Evolutionary conservation across 2,888 invertebrate species (phyloP).

Genomic region (Magallana nippona): DNA sequence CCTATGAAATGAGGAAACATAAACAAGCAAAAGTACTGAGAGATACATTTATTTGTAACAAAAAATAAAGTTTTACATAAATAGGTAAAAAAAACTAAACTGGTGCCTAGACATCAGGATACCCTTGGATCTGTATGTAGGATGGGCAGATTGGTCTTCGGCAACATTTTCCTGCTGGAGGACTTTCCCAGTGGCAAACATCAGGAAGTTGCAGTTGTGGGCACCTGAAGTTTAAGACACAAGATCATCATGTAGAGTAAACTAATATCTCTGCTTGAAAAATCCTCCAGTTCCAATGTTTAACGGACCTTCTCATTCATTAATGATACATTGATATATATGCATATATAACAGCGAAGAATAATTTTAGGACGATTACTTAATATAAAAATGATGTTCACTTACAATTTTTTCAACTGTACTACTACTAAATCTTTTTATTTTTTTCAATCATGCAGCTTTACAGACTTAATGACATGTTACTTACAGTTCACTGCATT

Average conservation of each 20-base stretch:
- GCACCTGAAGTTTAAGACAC: constrained; percentile 42
- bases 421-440: background rate
- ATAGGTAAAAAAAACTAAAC: background rate
- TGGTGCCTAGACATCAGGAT: constrained; percentile 40
- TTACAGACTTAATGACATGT: too few relatives aligned
- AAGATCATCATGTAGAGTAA: background rate
- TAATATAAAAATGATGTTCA: background rate
- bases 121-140: constrained; percentile 44
- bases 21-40: background rate
- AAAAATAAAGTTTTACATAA: constrained; percentile 7
- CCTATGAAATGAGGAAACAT: too few relatives aligned
- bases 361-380: background rate
- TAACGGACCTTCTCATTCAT: background rate
- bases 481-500: constrained; percentile 63
- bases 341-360: background rate
- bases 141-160: constrained; percentile 49
- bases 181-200: constrained; percentile 48
- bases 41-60: constrained; percentile 11
- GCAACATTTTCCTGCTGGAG: constrained; percentile 53
- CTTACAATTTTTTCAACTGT: background rate
- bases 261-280: background rate
- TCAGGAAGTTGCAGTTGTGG: constrained; percentile 47
- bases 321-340: background rate
- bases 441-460: too few relatives aligned
- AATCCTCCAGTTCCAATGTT: background rate